phyloP scores from a whole-genome alignment of 2,888 invertebrate species.

The Troides aeacus region DNA sequence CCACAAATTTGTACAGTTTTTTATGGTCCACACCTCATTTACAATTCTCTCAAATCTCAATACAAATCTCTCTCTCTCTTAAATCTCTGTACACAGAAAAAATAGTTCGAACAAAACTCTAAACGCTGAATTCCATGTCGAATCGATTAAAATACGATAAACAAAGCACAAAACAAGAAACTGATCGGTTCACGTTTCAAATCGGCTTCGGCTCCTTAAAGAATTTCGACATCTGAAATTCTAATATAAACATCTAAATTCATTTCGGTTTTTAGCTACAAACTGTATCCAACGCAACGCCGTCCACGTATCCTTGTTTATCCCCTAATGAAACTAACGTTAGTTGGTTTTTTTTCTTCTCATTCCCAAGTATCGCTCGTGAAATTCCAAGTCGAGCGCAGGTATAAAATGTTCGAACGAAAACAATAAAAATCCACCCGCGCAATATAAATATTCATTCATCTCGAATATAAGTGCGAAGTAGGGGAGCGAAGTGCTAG shows the following conservation, averaged over 20 bases:
- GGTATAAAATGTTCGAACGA: conserved; percentile 49
- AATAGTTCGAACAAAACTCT: background rate
- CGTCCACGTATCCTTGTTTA: conserved; percentile 67
- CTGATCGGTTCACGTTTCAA: conserved; percentile 31
- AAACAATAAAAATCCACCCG: conserved; percentile 65
- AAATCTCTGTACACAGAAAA: too few species aligned
- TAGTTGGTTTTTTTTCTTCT: conserved; percentile 48
- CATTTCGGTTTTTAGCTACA: conserved; percentile 40
- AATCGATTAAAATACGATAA: conserved; percentile 31
- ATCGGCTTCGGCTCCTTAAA: conserved; percentile 45
- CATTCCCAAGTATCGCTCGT: conserved; percentile 42
- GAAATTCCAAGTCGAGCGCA: conserved; percentile 51
- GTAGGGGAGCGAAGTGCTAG: conserved; percentile 56
- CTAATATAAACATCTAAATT: conserved; percentile 63
- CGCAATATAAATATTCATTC: conserved; percentile 72
- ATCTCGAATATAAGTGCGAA: conserved; percentile 39
- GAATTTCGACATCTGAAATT: conserved; percentile 69
- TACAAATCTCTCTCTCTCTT: too few species aligned
- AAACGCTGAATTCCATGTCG: conserved; percentile 17
- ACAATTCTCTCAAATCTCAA: too few species aligned
- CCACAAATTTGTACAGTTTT: too few species aligned
- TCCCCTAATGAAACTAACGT: conserved; percentile 66
- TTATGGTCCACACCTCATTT: too few species aligned
- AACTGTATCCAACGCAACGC: conserved; percentile 48
- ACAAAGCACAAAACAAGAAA: conserved; percentile 41